Conservation (phyloP, 2,797 vertebrate species). For the Dendrocincla fuliginosa region DNA sequence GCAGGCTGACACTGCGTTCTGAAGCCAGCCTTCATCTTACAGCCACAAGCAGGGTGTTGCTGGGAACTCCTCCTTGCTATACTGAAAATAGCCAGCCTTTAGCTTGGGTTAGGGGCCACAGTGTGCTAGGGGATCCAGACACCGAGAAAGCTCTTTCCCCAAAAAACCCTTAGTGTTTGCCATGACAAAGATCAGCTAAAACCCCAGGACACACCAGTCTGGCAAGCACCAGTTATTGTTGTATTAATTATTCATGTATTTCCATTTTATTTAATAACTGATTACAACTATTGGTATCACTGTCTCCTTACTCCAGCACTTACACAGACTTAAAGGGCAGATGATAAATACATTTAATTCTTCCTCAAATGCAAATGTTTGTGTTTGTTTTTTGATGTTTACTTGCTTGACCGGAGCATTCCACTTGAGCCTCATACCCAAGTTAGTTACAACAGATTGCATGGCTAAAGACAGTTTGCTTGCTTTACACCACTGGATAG, state of each 20-base stretch:
- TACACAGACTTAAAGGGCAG: background rate
- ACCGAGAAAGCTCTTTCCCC: background rate
- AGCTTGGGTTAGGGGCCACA: rapidly evolving
- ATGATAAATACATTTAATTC: conserved; percentile 11
- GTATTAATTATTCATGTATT: background rate
- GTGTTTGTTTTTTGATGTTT: conserved; percentile 56
- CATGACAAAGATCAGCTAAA: background rate
- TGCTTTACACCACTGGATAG: conserved; percentile 46
- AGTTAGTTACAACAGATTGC: conserved; percentile 50
- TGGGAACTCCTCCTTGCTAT: background rate
- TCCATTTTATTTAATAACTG: background rate
- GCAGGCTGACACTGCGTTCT: background rate
- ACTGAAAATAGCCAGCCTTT: background rate
- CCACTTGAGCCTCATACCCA: conserved; percentile 5
- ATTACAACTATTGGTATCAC: background rate
- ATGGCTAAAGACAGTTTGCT: background rate
- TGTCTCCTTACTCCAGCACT: background rate
- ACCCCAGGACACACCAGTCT: background rate
- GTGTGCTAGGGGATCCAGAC: background rate
- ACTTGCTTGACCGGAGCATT: conserved; percentile 60
- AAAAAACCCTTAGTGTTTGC: background rate
- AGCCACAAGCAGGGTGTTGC: background rate
- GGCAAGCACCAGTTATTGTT: background rate
- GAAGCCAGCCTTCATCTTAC: background rate
- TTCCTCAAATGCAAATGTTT: conserved; percentile 39